These are phyloP conservation scores for Lampropteryx suffumata DNA, from an alignment of 2,888 invertebrate species.

Conservation along the genomic window DNA sequence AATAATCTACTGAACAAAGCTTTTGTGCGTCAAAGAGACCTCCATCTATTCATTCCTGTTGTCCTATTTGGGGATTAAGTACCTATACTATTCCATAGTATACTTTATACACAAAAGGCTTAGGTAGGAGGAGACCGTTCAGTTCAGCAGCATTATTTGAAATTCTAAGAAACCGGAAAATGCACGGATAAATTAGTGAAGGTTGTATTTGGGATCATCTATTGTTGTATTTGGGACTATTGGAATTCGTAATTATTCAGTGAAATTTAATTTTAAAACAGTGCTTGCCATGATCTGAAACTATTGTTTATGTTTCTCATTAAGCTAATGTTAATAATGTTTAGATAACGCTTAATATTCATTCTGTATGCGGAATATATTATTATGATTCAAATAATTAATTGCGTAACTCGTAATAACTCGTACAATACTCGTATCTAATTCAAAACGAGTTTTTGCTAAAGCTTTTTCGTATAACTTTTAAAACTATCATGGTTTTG, in stretches of 20 bases:
- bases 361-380: too few relatives aligned
- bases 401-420: too few relatives aligned
- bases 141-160: not conserved
- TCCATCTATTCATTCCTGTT: conserved; percentile 43
- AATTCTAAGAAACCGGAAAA: conserved; percentile 17
- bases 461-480: too few relatives aligned
- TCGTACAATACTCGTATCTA: too few relatives aligned
- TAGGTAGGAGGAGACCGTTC: not conserved
- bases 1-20: conserved; percentile 67
- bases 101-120: conserved; percentile 2
- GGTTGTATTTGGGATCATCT: conserved; percentile 5
- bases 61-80: conserved; percentile 16
- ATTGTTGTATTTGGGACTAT: conserved; percentile 2
- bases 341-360: too few relatives aligned
- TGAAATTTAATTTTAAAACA: not conserved
- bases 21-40: conserved; percentile 51
- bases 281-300: too few relatives aligned
- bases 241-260: not conserved
- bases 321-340: too few relatives aligned
- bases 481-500: too few relatives aligned
- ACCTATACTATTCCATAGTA: conserved; percentile 2
- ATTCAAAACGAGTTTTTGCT: too few relatives aligned
- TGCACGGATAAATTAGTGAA: conserved; percentile 10
- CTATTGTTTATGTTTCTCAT: too few relatives aligned
- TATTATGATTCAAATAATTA: too few relatives aligned